phyloP scores from a whole-genome alignment of 2,888 invertebrate species.

The Dicyrtoma fusca region DNA sequence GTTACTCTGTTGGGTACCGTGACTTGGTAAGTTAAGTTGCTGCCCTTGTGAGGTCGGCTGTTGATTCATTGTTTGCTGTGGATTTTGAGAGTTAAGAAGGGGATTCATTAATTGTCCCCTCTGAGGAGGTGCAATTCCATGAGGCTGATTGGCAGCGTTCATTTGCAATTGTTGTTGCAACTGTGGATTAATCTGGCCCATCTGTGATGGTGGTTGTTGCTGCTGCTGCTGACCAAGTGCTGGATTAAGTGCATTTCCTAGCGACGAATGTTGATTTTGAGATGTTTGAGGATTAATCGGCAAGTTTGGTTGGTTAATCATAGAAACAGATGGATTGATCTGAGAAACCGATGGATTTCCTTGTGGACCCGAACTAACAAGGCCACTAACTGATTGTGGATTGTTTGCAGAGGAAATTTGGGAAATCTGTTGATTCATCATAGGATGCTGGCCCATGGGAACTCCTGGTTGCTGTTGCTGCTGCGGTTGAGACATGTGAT shows the following conservation, averaged over 20 bases:
- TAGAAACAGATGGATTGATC: conserved; percentile 7
- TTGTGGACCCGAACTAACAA: too few relatives aligned
- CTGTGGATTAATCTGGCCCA: conserved; percentile 44
- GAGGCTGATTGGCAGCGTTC: conserved; percentile 33
- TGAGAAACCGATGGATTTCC: too few relatives aligned
- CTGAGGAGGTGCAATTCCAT: conserved; percentile 10
- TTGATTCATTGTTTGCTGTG: conserved; percentile 56
- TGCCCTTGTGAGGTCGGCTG: conserved; percentile 57
- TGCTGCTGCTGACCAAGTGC: conserved; percentile 40
- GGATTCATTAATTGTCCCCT: conserved; percentile 11
- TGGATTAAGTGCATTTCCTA: conserved; percentile 59
- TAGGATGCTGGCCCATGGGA: conserved; percentile 9
- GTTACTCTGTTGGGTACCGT: background rate
- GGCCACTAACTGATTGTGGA: too few relatives aligned
- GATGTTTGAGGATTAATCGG: background rate
- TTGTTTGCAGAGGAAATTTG: too few relatives aligned
- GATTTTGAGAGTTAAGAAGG: conserved; percentile 13
- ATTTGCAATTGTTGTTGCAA: conserved; percentile 57
- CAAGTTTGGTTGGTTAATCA: conserved; percentile 9
- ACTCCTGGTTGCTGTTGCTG: conserved; percentile 61
- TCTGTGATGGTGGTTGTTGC: conserved; percentile 45
- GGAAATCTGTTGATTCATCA: conserved; percentile 37
- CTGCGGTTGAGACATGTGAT: conserved; percentile 49
- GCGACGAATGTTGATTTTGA: background rate
- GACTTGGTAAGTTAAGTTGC: conserved; percentile 30